These are phyloP conservation scores for Athripsodes cinereus DNA, from an alignment of 2,888 invertebrate genomes.

Conservation along the genomic window DNA sequence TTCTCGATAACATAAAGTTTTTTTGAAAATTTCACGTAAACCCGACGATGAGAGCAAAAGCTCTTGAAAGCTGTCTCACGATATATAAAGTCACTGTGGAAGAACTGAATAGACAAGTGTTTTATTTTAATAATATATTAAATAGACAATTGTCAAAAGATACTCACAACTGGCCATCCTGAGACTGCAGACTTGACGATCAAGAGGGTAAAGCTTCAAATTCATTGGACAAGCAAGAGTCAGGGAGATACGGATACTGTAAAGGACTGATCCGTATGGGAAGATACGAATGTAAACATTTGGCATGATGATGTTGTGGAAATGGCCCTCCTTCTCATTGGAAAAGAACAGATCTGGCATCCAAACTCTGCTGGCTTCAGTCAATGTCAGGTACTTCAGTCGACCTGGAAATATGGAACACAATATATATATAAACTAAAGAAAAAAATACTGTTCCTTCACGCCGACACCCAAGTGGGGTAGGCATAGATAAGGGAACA, in stretches of 20 bases:
- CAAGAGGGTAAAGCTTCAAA: conserved; percentile 92
- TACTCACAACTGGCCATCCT: conserved; percentile 96
- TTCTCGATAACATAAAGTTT: too few relatives aligned
- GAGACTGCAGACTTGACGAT: conserved; percentile 90
- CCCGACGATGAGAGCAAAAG: too few relatives aligned
- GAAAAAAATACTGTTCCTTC: too few relatives aligned
- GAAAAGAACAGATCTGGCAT: conserved; percentile 98
- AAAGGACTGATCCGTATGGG: conserved; percentile 89
- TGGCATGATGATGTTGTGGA: conserved; percentile 96
- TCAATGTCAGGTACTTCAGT: conserved; percentile 85
- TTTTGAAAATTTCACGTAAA: too few relatives aligned
- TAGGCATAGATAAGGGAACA: too few relatives aligned
- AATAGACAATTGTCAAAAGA: too few relatives aligned
- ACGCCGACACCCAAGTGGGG: too few relatives aligned
- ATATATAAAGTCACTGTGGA: too few relatives aligned
- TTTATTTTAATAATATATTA: too few relatives aligned
- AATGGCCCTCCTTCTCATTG: conserved; percentile 96
- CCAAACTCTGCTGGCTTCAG: conserved; percentile 94
- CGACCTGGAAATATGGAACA: conserved; percentile 61
- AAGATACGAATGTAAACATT: conserved; percentile 96
- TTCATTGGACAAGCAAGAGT: conserved; percentile 97
- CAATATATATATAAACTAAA: too few relatives aligned
- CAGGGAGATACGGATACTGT: conserved; percentile 95
- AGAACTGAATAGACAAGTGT: too few relatives aligned
- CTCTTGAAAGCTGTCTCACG: too few relatives aligned